Percentiles rank a stretch among this genome's conserved stretches.
phyloP scores from a whole-genome alignment of 2,888 invertebrate species.

The Lydus trimaculatus region DNA sequence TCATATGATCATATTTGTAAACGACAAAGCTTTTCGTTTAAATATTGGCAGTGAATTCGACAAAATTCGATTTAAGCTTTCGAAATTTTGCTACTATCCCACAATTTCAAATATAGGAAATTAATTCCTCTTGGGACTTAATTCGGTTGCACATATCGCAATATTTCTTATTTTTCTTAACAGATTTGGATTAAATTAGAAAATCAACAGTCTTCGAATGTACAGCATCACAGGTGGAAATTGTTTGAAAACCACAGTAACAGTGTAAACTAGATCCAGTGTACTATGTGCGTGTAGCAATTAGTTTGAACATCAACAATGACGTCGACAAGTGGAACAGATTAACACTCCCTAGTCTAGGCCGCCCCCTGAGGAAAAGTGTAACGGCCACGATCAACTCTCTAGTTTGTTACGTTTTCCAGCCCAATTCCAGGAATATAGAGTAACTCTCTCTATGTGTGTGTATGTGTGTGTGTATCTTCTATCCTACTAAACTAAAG shows the following conservation, averaged over 20 bases:
- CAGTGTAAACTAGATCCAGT: not conserved
- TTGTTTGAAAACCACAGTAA: too few relatives aligned
- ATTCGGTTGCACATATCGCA: constrained; percentile 18
- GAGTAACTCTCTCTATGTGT: too few relatives aligned
- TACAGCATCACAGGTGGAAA: too few relatives aligned
- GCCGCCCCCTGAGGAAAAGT: not conserved
- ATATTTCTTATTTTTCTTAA: constrained; percentile 17
- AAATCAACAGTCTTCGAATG: not conserved
- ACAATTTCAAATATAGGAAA: constrained; percentile 16
- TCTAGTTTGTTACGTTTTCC: not conserved
- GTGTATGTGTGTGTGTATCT: not conserved
- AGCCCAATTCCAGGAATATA: not conserved
- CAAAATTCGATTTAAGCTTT: constrained; percentile 15
- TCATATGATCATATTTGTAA: not conserved
- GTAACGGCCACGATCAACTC: not conserved
- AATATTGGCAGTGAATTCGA: constrained; percentile 11
- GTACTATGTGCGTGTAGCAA: not conserved
- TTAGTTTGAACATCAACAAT: constrained; percentile 2
- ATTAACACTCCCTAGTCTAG: not conserved
- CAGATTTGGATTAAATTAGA: not conserved
- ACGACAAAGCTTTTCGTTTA: not conserved
- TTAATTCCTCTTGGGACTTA: constrained; percentile 15
- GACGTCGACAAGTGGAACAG: constrained; percentile 2
- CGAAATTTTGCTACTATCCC: constrained; percentile 11
- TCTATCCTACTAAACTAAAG: not conserved